Evolutionary conservation across 2,888 invertebrate genomes (phyloP).

Genomic region (Sabellastarte sp.): DNA sequence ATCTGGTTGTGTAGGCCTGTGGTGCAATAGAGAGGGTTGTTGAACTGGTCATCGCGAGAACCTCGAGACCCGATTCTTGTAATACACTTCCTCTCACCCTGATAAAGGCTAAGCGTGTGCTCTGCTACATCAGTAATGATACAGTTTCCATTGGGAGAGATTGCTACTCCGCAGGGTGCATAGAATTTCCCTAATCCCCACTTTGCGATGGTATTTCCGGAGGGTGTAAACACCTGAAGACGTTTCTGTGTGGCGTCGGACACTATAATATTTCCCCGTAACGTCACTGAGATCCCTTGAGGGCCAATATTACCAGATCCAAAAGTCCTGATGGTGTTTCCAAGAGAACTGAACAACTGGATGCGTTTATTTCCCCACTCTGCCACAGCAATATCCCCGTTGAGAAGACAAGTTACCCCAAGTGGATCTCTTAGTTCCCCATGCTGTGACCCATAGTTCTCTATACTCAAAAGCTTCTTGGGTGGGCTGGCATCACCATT

Average conservation of each 20-base stretch:
- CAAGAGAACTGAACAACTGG: slow-evolving; percentile 27
- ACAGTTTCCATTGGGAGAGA: slow-evolving; percentile 31
- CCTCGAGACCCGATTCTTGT: slow-evolving; percentile 25
- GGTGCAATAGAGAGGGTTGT: slow-evolving; percentile 29
- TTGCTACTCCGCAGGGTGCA: slow-evolving; percentile 31
- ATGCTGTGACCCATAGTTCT: not conserved
- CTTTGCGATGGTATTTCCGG: slow-evolving; percentile 25
- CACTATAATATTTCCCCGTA: slow-evolving; percentile 29
- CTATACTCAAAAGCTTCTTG: not conserved
- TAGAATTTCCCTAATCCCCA: slow-evolving; percentile 34
- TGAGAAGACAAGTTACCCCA: slow-evolving; percentile 27
- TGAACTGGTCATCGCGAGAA: slow-evolving; percentile 20
- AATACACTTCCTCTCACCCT: slow-evolving; percentile 26
- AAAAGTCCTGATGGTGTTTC: slow-evolving; percentile 11
- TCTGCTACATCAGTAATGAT: slow-evolving; percentile 31
- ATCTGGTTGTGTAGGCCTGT: slow-evolving; percentile 29
- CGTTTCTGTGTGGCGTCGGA: slow-evolving; percentile 30
- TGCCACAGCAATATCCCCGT: slow-evolving; percentile 27
- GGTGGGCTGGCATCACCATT: not conserved
- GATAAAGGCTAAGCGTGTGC: slow-evolving; percentile 31
- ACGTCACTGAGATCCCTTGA: slow-evolving; percentile 29
- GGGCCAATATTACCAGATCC: slow-evolving; percentile 18
- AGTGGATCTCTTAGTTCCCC: slow-evolving; percentile 31
- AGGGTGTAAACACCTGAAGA: slow-evolving; percentile 27
- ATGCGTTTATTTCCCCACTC: slow-evolving; percentile 34